Evolutionary conservation across 2,888 invertebrate genomes (phyloP).

Genomic region (Pterobdella sp.): DNA sequence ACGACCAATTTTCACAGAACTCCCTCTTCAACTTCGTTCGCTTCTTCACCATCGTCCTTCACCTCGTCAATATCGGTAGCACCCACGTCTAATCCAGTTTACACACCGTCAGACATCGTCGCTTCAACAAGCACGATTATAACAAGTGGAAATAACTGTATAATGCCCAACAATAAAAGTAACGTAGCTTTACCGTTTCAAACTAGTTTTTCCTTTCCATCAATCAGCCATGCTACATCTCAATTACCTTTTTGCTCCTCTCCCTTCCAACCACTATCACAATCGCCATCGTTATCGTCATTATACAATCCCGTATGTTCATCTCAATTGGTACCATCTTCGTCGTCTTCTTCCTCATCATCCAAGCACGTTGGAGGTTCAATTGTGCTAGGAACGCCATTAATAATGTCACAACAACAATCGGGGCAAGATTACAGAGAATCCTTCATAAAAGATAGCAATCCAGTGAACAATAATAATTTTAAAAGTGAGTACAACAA

Average conservation of each 20-base stretch:
- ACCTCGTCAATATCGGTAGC: constrained; percentile 1
- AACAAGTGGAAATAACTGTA: not conserved
- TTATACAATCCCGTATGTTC: constrained; percentile 21
- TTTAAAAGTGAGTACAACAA: too few relatives aligned
- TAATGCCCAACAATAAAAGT: not conserved
- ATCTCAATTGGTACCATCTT: constrained; percentile 19
- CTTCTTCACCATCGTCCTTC: constrained; percentile 19
- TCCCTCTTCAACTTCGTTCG: not conserved
- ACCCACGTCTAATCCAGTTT: not conserved
- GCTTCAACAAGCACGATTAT: not conserved
- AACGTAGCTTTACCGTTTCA: not conserved
- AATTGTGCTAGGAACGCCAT: constrained; percentile 20
- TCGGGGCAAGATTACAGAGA: not conserved
- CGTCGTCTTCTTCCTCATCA: constrained; percentile 20
- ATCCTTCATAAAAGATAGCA: not conserved
- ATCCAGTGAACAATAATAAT: not conserved
- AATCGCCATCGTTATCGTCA: not conserved
- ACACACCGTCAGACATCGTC: not conserved
- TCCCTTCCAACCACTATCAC: not conserved
- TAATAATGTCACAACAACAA: constrained; percentile 12
- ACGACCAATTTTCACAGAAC: not conserved
- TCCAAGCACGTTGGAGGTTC: constrained; percentile 9
- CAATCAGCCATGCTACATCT: not conserved
- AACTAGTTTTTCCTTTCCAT: not conserved
- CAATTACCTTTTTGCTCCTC: not conserved